Conservation (phyloP, 2,113 vertebrate species). For the Ophthalmotilapia sp. region DNA sequence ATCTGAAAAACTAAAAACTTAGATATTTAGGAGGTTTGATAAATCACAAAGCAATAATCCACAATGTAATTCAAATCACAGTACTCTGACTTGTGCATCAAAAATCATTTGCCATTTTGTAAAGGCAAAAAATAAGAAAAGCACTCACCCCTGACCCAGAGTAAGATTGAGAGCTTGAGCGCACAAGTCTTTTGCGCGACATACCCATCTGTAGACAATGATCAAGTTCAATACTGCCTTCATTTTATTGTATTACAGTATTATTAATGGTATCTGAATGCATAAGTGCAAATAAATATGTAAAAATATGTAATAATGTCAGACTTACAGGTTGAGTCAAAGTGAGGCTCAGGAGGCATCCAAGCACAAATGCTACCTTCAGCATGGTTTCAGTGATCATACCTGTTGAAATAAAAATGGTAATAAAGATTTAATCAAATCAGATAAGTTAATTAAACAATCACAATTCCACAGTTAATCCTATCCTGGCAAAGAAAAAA, state of each 20-base stretch:
- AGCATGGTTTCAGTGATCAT: constrained; percentile 41
- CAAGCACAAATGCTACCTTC: constrained; percentile 41
- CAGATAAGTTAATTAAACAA: not conserved
- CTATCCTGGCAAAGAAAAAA: not conserved
- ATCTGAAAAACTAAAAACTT: not conserved
- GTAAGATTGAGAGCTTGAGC: not conserved
- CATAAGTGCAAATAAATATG: not conserved
- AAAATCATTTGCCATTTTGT: not conserved
- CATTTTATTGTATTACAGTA: not conserved
- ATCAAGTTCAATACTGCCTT: not conserved
- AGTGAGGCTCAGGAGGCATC: constrained; percentile 46
- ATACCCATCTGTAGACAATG: not conserved
- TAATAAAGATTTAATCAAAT: not conserved
- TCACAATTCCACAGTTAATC: not conserved
- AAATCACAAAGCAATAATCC: not conserved
- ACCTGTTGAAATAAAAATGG: not conserved
- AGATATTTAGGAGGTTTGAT: not conserved
- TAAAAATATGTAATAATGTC: not conserved
- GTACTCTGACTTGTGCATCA: not conserved
- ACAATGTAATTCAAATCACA: not conserved
- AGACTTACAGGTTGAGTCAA: constrained; percentile 52
- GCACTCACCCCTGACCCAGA: not conserved
- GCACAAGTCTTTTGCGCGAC: not conserved
- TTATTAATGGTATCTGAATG: not conserved
- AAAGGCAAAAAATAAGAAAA: not conserved